A percentile compares a stretch with the other conserved stretches of the same genome.
These are phyloP conservation scores for Trypoxylus dichotomus DNA, from an alignment of 1,140 invertebrate genomes.

Conservation along the genomic window DNA sequence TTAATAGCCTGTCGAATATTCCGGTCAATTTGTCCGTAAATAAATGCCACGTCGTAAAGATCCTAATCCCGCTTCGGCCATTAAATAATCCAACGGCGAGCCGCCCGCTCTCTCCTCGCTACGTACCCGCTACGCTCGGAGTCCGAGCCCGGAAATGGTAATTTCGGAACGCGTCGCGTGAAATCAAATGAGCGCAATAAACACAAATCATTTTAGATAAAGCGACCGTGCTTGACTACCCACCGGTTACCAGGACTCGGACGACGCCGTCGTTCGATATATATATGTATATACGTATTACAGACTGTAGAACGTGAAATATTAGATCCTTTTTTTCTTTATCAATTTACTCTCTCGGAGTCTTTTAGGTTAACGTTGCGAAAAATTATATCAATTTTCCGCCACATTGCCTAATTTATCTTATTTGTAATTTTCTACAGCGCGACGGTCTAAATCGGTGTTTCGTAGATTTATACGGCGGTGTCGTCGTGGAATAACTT, in stretches of 20 bases:
- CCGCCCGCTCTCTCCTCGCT: not conserved
- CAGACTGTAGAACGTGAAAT: not conserved
- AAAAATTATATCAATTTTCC: conserved; percentile 25
- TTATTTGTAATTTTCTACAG: conserved; percentile 8
- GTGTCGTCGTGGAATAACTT: not conserved
- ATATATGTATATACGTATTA: not conserved
- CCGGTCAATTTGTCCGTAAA: conserved; percentile 24
- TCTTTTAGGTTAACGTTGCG: conserved; percentile 20
- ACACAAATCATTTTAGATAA: conserved; percentile 25
- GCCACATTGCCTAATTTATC: conserved; percentile 13
- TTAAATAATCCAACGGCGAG: conserved; percentile 1
- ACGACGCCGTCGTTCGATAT: not conserved
- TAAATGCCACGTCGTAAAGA: conserved; percentile 23
- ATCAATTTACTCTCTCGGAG: conserved; percentile 6
- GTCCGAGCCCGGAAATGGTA: conserved; percentile 9
- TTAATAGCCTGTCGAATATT: conserved; percentile 19
- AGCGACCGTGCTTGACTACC: not conserved
- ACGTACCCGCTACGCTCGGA: not conserved
- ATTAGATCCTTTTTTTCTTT: not conserved
- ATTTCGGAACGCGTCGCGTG: conserved; percentile 14
- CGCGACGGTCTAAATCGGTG: not conserved
- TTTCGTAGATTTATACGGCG: not conserved
- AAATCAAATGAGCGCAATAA: conserved; percentile 22
- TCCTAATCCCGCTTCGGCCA: not conserved
- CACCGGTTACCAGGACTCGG: too few relatives aligned